Conservation (phyloP, 2,888 invertebrate genomes). For the Girardia tigrina region DNA sequence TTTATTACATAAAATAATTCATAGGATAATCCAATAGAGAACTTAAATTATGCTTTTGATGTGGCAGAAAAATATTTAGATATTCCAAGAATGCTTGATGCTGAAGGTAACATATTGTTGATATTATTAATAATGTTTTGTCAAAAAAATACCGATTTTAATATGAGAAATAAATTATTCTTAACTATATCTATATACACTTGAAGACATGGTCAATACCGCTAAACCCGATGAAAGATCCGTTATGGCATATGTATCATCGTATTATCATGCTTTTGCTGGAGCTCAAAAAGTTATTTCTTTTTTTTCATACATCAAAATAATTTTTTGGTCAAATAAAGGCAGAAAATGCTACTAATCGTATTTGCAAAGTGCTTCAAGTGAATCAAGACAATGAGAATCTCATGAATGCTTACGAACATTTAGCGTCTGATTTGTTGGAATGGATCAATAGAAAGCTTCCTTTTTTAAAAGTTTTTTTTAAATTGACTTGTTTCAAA, state of each 20-base stretch:
- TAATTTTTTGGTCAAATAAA: constrained; percentile 47
- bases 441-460: constrained; percentile 66
- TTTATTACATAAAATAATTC: too few relatives aligned
- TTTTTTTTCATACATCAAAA: background rate
- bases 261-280: constrained; percentile 99
- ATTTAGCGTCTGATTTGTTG: constrained; percentile 65
- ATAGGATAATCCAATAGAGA: constrained; percentile 86
- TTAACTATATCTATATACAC: constrained; percentile 43
- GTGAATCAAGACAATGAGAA: constrained; percentile 99
- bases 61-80: constrained; percentile 98
- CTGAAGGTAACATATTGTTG: constrained; percentile 66
- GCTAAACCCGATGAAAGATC: constrained; percentile 99
- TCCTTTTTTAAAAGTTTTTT: constrained; percentile 25
- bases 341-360: constrained; percentile 99
- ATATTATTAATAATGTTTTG: background rate
- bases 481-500: background rate
- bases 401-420: constrained; percentile 99
- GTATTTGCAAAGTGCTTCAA: constrained; percentile 98
- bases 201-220: constrained; percentile 95
- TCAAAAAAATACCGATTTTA: background rate
- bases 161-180: background rate
- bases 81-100: constrained; percentile 99
- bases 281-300: constrained; percentile 33
- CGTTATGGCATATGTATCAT: constrained; percentile 99
- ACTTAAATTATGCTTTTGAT: constrained; percentile 97